Evolutionary conservation across 2,797 vertebrate species (phyloP).

Genomic region (Phoxinus dragarum): DNA sequence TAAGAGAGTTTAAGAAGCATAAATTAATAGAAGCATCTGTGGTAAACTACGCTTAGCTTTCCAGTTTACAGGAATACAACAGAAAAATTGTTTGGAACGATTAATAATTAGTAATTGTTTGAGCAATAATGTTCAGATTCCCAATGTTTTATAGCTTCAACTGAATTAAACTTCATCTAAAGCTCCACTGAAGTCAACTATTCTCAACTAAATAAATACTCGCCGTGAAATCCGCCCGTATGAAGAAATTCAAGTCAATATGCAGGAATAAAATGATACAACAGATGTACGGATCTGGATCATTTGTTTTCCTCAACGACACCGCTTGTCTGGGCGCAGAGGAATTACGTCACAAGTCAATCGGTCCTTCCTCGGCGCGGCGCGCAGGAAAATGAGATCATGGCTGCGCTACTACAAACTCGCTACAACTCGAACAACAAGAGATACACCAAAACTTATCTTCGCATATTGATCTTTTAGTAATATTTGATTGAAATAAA

Average conservation of each 20-base stretch:
- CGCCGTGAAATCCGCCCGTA: neutral
- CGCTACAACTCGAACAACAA: neutral
- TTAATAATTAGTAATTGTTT: neutral
- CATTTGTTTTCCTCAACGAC: constrained; percentile 31
- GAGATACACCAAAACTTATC: neutral
- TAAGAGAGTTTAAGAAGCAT: neutral
- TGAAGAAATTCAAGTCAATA: neutral
- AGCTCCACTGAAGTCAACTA: too few relatives aligned
- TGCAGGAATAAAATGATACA: neutral
- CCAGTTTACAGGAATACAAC: too few relatives aligned
- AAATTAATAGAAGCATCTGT: neutral
- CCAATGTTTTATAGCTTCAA: neutral
- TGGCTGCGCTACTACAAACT: neutral
- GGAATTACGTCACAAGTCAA: neutral
- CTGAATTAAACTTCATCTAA: neutral
- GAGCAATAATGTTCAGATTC: neutral
- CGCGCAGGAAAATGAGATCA: neutral
- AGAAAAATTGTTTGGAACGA: neutral
- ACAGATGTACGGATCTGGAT: neutral
- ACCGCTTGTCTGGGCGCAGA: neutral
- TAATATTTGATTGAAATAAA: neutral
- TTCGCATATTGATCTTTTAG: neutral
- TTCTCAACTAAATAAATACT: neutral
- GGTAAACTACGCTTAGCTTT: neutral
- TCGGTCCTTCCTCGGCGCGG: neutral